These are phyloP conservation scores for Eurytoma adleriae DNA, from an alignment of 2,888 invertebrate species.

Conservation along the genomic window DNA sequence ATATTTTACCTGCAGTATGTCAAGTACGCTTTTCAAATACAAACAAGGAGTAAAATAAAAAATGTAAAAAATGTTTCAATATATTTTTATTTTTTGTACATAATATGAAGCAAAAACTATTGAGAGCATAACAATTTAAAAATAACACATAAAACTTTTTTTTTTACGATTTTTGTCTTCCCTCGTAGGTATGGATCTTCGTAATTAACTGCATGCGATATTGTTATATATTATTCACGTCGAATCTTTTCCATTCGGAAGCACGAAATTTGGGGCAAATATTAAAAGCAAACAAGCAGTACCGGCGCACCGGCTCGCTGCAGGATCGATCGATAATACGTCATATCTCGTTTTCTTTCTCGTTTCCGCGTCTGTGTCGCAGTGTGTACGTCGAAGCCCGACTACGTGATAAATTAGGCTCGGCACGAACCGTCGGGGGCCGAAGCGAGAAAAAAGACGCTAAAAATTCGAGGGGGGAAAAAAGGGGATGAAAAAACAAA, in stretches of 20 bases:
- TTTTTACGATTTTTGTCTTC: too few species aligned
- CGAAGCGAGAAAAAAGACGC: slow-evolving; percentile 15
- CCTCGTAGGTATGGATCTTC: not conserved
- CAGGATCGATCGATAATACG: slow-evolving; percentile 24
- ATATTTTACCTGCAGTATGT: too few species aligned
- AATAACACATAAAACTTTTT: too few species aligned
- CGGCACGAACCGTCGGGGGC: not conserved
- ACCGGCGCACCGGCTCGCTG: not conserved
- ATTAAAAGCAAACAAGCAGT: slow-evolving; percentile 38
- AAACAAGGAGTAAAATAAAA: too few species aligned
- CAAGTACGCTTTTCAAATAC: too few species aligned
- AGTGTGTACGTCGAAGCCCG: not conserved
- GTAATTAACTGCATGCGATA: slow-evolving; percentile 15
- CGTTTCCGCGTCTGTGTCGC: not conserved
- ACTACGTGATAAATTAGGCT: slow-evolving; percentile 38
- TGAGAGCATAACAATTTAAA: too few species aligned
- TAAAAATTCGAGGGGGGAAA: slow-evolving; percentile 29
- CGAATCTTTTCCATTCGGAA: slow-evolving; percentile 25
- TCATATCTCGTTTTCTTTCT: slow-evolving; percentile 19
- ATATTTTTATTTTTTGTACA: too few species aligned
- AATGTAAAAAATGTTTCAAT: too few species aligned
- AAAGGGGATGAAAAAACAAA: slow-evolving; percentile 22
- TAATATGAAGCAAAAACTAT: too few species aligned
- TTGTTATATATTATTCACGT: slow-evolving; percentile 8
- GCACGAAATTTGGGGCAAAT: slow-evolving; percentile 25